Evolutionary conservation across 2,888 invertebrate genomes (phyloP), one percentile per base, ranked within the genome.

Genomic region (Proisotoma minuta): DNA sequence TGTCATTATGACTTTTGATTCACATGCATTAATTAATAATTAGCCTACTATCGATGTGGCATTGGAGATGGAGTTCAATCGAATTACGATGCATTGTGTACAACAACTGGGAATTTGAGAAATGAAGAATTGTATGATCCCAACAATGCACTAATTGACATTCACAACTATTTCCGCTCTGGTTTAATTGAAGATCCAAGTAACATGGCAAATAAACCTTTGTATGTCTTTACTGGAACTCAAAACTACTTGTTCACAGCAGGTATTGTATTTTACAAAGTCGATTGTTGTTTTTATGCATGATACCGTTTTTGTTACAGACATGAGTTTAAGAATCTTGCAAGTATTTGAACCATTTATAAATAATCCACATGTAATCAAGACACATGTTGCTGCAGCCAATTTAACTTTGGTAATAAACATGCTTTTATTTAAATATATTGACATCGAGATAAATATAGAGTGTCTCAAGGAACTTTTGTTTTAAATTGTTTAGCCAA

Each of bases 31-130:
- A 43, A 43, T 43, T 5, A n/a, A 34, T 15, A 34, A 34, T 12
- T n/a, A 69, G 73, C 71, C 1, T 69, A 68, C 50, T 73, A 72
- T 54, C 49, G 71, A 51, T 73, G 73, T 52, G 71, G 73, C 1
- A 62, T 65, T n/a, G 57, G 57, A 4, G 63, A 54, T 24, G 64
- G 65, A 0, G 28, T n/a, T 10, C 56, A 57, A n/a, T 40, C 47
- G 1, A 59, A 53, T 15, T 73, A 68, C 56, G 71, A 73, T 43
- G 50, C 50, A 10, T 62, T 53, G 0, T 73, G 73, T 29, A 73
- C 73, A 1, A 63, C 43, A 5, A 10, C 61, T 0, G 60, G 62
- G 26, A 57, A 61, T 28, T 15, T 43, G 5, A 20, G 27, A 0
- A 26, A 39, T 29, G 10, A 10, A 2, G 23, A 47, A 29, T 12